Evolutionary conservation across 1,140 invertebrate genomes (phyloP).

Genomic region (Pomacea maculata): DNA sequence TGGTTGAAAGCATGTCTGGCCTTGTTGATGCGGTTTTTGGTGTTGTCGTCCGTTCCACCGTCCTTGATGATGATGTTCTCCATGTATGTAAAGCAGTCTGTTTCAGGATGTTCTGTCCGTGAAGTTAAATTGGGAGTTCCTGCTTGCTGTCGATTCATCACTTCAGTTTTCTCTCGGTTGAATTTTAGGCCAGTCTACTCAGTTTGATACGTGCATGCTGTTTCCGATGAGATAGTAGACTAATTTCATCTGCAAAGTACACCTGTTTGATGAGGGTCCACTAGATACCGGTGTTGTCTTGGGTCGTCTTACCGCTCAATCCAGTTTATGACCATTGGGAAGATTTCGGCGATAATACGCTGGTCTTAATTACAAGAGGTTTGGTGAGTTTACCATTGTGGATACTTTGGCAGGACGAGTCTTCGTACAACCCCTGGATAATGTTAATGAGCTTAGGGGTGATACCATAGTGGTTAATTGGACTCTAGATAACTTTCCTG

Average conservation of each 20-base stretch:
- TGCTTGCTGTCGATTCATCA: constrained; percentile 6
- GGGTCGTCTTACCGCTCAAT: too few relatives aligned
- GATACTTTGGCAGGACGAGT: constrained; percentile 24
- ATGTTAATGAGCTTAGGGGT: constrained; percentile 32
- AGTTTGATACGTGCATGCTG: too few relatives aligned
- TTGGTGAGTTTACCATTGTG: constrained; percentile 31
- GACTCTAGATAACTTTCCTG: constrained; percentile 37
- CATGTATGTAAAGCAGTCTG: neutral
- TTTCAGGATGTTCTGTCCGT: neutral
- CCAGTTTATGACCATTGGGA: too few relatives aligned
- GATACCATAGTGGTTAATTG: constrained; percentile 37
- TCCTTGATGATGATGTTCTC: constrained; percentile 20
- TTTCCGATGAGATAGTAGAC: neutral
- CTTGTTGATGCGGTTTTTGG: constrained; percentile 20
- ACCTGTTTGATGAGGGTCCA: constrained; percentile 15
- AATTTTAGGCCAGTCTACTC: too few relatives aligned
- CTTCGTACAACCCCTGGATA: constrained; percentile 32
- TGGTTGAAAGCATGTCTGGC: constrained; percentile 13
- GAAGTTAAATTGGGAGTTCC: neutral
- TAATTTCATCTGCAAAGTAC: constrained; percentile 22
- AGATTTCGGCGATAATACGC: constrained; percentile 26
- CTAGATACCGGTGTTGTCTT: constrained; percentile 6
- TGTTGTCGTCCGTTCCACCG: constrained; percentile 19
- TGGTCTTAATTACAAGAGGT: constrained; percentile 30
- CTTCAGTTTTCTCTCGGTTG: neutral